Evolutionary conservation across 2,797 vertebrate species (phyloP).

Genomic region (Dendrocincla fuliginosa): DNA sequence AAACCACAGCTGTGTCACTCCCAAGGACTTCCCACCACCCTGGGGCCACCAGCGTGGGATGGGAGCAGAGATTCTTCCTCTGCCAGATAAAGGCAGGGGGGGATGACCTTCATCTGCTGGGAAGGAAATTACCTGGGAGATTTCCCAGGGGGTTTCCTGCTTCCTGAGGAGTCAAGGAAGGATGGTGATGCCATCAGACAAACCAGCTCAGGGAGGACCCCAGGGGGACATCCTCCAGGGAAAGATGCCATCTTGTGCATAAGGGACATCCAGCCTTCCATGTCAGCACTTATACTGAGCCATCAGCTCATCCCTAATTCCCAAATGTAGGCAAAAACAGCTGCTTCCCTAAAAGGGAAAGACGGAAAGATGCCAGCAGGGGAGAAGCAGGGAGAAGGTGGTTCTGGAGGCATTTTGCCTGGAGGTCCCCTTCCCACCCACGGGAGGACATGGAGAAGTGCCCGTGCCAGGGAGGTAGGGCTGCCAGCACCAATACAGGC

Average conservation of each 20-base stretch:
- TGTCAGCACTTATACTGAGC: neutral
- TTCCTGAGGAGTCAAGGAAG: neutral
- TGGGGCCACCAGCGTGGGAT: rapidly evolving
- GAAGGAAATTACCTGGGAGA: neutral
- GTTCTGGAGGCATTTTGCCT: rapidly evolving
- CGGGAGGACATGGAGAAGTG: neutral
- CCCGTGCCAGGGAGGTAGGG: rapidly evolving
- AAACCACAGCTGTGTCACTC: rapidly evolving
- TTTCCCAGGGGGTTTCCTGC: neutral
- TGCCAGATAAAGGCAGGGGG: neutral
- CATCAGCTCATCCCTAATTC: neutral
- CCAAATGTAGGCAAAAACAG: neutral
- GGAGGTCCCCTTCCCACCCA: neutral
- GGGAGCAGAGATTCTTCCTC: neutral
- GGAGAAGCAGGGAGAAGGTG: neutral
- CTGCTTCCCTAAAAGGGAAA: neutral
- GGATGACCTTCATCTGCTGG: neutral
- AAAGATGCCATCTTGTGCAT: neutral
- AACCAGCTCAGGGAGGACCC: neutral
- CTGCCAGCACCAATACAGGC: neutral
- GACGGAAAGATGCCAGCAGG: rapidly evolving
- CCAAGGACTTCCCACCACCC: rapidly evolving
- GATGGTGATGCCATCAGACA: neutral
- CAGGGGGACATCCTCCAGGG: too few relatives aligned
- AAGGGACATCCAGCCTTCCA: rapidly evolving